These are phyloP conservation scores for Amblyopsis hoosieri DNA, from an alignment of 2,797 vertebrate species.

Conservation along the genomic window DNA sequence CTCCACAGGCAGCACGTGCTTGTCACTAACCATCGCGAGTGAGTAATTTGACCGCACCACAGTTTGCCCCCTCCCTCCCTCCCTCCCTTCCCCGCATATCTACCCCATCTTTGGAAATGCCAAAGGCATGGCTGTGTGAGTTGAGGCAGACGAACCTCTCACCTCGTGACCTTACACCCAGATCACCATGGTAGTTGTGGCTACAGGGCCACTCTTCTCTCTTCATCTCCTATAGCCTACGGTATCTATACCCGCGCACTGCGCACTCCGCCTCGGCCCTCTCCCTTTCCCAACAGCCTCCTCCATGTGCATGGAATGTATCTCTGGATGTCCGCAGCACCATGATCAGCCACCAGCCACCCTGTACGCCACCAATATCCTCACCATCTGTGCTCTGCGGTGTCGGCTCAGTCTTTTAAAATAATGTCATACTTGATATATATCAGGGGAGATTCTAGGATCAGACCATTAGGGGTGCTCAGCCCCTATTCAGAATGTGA, in stretches of 20 bases:
- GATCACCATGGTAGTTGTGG: constrained; percentile 12
- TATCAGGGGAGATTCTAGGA: too few species aligned
- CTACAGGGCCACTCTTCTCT: constrained; percentile 14
- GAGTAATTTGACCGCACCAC: constrained; percentile 65
- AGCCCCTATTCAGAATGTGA: too few species aligned
- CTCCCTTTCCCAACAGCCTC: neutral
- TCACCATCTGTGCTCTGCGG: constrained; percentile 14
- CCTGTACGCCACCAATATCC: constrained; percentile 28
- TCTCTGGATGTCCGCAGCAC: constrained; percentile 12
- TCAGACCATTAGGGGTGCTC: too few species aligned
- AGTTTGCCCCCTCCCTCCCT: constrained; percentile 47
- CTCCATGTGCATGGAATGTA: constrained; percentile 16
- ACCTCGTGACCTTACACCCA: constrained; percentile 17
- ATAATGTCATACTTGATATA: too few species aligned
- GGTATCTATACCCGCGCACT: neutral
- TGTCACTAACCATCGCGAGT: constrained; percentile 48
- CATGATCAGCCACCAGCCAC: constrained; percentile 20
- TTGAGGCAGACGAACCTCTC: constrained; percentile 49
- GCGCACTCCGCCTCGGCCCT: neutral
- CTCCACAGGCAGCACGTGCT: too few species aligned
- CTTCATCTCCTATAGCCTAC: neutral
- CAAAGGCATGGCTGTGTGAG: constrained; percentile 34
- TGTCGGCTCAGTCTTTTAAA: neutral
- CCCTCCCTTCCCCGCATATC: constrained; percentile 26
- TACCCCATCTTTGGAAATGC: constrained; percentile 21